These are phyloP conservation scores for Orycteropus afer DNA, from an alignment of 2,113 vertebrate species.

Conservation along the genomic window DNA sequence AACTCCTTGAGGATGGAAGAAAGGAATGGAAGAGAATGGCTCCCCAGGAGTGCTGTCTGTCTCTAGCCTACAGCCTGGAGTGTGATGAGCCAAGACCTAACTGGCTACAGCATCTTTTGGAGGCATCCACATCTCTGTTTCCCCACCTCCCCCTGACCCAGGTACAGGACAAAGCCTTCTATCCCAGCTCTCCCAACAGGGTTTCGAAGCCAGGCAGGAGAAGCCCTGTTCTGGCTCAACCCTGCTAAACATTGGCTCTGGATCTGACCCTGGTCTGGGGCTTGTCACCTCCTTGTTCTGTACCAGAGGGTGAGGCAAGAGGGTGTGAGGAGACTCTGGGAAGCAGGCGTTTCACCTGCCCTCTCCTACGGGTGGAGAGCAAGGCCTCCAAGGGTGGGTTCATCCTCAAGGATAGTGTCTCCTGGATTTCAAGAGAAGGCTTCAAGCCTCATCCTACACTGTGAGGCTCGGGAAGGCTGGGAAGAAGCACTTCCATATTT, in stretches of 20 bases:
- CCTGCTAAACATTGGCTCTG: not conserved
- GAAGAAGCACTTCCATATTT: not conserved
- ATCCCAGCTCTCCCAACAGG: not conserved
- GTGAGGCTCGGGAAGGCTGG: not conserved
- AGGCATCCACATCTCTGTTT: not conserved
- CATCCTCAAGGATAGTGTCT: not conserved
- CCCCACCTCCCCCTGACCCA: not conserved
- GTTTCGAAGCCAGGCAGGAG: not conserved
- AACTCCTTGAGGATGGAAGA: not conserved
- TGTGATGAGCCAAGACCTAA: not conserved
- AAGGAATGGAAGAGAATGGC: not conserved
- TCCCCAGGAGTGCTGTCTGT: not conserved
- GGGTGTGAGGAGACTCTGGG: not conserved
- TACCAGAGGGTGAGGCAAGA: not conserved
- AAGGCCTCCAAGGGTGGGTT: not conserved
- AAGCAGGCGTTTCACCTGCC: not conserved
- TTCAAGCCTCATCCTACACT: not conserved
- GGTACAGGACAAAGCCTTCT: not conserved
- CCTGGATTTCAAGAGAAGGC: not conserved
- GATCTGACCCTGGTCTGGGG: not conserved
- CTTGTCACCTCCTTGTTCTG: not conserved
- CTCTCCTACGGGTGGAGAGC: not conserved
- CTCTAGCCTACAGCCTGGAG: not conserved
- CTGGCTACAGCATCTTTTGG: not conserved
- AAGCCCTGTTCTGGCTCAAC: not conserved